Conservation (phyloP, 1,140 invertebrate genomes). For the Drosophila arawakana region DNA sequence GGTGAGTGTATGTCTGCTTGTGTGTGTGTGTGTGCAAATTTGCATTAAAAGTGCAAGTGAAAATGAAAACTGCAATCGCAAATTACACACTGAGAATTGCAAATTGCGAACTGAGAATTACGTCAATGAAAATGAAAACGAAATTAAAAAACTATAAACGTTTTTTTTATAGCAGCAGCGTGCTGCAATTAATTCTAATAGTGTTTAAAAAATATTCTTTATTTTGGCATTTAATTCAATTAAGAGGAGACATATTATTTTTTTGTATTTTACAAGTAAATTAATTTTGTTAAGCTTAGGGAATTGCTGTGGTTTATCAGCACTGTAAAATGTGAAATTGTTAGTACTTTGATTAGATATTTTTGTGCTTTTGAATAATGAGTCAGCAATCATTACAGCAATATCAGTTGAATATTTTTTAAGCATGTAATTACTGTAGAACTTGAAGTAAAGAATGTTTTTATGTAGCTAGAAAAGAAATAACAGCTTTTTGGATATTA, state of each 20-base stretch:
- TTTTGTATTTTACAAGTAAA: background rate
- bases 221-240: background rate
- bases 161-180: slow-evolving; percentile 13
- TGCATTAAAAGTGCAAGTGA: slow-evolving; percentile 79
- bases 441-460: too few relatives aligned
- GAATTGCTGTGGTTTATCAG: background rate
- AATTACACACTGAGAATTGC: slow-evolving; percentile 26
- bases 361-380: background rate
- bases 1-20: background rate
- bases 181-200: background rate
- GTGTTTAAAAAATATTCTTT: background rate
- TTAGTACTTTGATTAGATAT: slow-evolving; percentile 22
- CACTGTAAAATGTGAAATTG: background rate
- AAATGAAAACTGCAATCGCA: slow-evolving; percentile 52
- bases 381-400: background rate
- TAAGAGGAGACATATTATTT: background rate
- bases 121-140: slow-evolving; percentile 51
- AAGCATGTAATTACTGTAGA: background rate
- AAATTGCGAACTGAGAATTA: slow-evolving; percentile 1
- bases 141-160: slow-evolving; percentile 20
- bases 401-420: background rate
- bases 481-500: too few relatives aligned
- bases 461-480: too few relatives aligned
- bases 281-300: background rate
- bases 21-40: slow-evolving; percentile 63